phyloP scores from a whole-genome alignment of 2,888 invertebrate genomes.

The Plemyria rubiginata region DNA sequence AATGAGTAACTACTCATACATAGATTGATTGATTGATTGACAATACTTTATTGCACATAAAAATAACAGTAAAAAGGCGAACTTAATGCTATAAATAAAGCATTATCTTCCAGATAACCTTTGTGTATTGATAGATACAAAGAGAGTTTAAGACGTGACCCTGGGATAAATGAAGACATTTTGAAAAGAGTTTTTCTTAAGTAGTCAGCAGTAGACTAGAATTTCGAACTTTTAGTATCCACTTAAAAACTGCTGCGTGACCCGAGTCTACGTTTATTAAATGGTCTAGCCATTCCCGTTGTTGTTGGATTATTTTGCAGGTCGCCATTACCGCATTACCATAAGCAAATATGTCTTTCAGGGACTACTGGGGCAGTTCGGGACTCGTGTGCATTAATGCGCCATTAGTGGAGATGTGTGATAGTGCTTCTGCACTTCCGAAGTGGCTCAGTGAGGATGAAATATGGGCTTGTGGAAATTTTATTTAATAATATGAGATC shows the following conservation, averaged over 20 bases:
- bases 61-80: too few relatives aligned
- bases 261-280: not conserved
- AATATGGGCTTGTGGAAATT: slow-evolving; percentile 2
- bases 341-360: slow-evolving; percentile 37
- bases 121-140: too few relatives aligned
- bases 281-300: slow-evolving; percentile 11
- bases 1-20: not conserved
- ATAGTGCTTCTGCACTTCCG: slow-evolving; percentile 12
- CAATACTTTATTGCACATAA: too few relatives aligned
- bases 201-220: too few relatives aligned
- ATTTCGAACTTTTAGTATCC: not conserved
- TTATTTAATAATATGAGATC: too few relatives aligned
- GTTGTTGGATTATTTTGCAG: slow-evolving; percentile 16
- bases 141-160: not conserved
- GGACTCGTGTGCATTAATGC: slow-evolving; percentile 27
- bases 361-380: slow-evolving; percentile 7
- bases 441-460: not conserved
- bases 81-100: too few relatives aligned
- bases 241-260: not conserved
- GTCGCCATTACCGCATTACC: slow-evolving; percentile 32
- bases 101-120: too few relatives aligned
- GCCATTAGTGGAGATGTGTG: slow-evolving; percentile 28
- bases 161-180: not conserved
- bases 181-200: too few relatives aligned
- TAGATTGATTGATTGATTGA: too few relatives aligned